Evolutionary conservation across 2,113 vertebrate genomes (phyloP), one percentile per base, ranked within the genome.

Genomic region (Rhinichthys klamathensis): DNA sequence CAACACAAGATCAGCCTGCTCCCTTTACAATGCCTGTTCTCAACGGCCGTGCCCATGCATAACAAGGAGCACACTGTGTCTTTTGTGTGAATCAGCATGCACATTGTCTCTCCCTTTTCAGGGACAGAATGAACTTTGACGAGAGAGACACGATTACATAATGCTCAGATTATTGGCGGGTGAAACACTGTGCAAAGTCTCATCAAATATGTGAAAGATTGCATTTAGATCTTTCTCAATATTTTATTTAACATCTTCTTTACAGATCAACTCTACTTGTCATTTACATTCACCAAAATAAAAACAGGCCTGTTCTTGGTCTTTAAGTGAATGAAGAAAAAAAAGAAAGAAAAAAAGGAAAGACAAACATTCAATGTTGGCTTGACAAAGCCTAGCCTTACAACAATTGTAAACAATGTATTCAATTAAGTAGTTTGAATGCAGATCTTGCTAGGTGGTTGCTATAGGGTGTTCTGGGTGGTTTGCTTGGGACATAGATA

Each of bases 51-150:
- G 82, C 82, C 76, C 77, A 70, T 56, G 83, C 56, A 38, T 76
- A 90, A 92, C 90, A 91, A 89, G 82, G 84, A 78, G 78, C 44
- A 84, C 69, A 83, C 79, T 92, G 88, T 90, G 82, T 76, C 61
- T 80, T 82, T 72, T 84, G 84, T 89, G 77, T 90, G 91, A 90
- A 88, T 90, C 89, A 90, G 89, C 87, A 90, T 76, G 83, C 78
- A 81, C 67, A 84, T 86, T 87, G 81, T 85, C 81, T 79, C 78
- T 84, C 78, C 80, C 67, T 84, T 86, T 88, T 73, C 51, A 82
- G 61, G 83, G 86, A 75, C 85, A 75, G 58, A 51, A 85, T 83
- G 84, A 86, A 81, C 88, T 89, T 84, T 30, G 84, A 78, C 49
- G 35, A 70, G 82, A 80, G 72, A 82, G 82, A 63, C 46, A 86